A percentile compares a stretch with the other conserved stretches of the same genome.
Conservation (phyloP, 2,113 vertebrate species). For the Crotophaga sulcirostris region DNA sequence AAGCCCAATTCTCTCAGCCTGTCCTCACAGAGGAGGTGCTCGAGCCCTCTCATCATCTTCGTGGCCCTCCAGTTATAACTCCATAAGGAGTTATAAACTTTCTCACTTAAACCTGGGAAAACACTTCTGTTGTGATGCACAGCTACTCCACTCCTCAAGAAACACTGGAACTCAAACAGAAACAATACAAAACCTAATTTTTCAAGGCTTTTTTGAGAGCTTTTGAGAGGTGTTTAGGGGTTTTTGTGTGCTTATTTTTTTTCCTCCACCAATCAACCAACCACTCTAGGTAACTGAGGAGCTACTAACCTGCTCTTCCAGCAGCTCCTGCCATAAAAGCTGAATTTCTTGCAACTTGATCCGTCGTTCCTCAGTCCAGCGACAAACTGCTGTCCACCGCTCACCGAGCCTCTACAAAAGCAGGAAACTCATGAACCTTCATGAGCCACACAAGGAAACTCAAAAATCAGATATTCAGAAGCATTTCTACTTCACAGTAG, state of each 20-base stretch:
- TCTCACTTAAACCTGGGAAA: background rate
- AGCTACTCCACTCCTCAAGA: background rate
- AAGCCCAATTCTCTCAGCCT: too few species aligned
- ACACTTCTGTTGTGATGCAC: background rate
- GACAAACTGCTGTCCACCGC: constrained; percentile 96
- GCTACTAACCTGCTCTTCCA: constrained; percentile 88
- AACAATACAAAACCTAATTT: background rate
- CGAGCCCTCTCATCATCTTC: too few species aligned
- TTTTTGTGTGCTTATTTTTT: background rate
- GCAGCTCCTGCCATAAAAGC: constrained; percentile 88
- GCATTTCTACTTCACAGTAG: background rate
- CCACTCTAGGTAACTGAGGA: background rate
- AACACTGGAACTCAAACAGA: background rate
- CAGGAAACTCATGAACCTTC: background rate
- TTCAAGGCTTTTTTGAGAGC: background rate
- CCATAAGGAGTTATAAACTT: background rate
- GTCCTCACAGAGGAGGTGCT: too few species aligned
- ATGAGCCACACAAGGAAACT: background rate
- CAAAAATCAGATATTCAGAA: background rate
- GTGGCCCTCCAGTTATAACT: too few species aligned
- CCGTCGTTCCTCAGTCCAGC: constrained; percentile 94
- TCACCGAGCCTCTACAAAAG: constrained; percentile 87
- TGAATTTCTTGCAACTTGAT: constrained; percentile 87
- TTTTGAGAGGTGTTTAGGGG: background rate
- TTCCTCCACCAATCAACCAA: background rate